phyloP scores from a whole-genome alignment of 2,113 vertebrate species.

The Oryctolagus cuniculus region mOryCun1.1 NC_091440.1:59516501-59517000 shows the following conservation, averaged over 20 bases:
- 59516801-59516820: not conserved
- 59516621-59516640: not conserved
- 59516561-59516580: not conserved
- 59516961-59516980: not conserved
- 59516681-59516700: not conserved
- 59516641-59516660: not conserved
- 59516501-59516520: not conserved
- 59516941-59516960: not conserved
- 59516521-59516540: not conserved
- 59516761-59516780: not conserved
- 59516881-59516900: not conserved
- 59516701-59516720: not conserved
- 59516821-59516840: too few relatives aligned
- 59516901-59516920: not conserved
- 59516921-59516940: constrained; percentile 8
- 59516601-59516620: not conserved
- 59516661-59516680: not conserved
- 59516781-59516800: constrained; percentile 1
- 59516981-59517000: not conserved
- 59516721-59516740: not conserved
- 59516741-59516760: not conserved
- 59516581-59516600: not conserved
- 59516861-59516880: not conserved
- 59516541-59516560: not conserved
- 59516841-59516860: not conserved